These are phyloP conservation scores for Meteorus sp. DNA, from an alignment of 1,140 invertebrate genomes.

Conservation along the genomic window DNA sequence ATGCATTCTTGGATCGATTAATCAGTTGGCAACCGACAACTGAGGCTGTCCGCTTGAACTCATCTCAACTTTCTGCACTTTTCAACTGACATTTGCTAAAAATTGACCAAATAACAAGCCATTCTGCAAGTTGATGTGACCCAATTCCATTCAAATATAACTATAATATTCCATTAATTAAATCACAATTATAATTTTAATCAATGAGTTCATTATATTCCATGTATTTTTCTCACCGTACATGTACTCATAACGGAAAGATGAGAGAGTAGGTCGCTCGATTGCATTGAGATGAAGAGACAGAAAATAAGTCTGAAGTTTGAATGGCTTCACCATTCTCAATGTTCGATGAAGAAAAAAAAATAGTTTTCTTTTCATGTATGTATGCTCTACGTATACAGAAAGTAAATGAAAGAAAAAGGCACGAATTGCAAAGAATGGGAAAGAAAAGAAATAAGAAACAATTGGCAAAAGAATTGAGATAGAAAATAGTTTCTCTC, in stretches of 20 bases:
- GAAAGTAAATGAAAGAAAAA: too few relatives aligned
- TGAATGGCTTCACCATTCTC: slow-evolving; percentile 7
- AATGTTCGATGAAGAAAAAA: slow-evolving; percentile 10
- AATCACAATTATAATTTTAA: too few relatives aligned
- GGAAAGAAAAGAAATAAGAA: slow-evolving; percentile 5
- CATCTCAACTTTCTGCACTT: too few relatives aligned
- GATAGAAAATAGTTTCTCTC: too few relatives aligned
- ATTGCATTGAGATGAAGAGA: neutral
- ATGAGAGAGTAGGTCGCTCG: slow-evolving; percentile 15
- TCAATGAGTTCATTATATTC: neutral
- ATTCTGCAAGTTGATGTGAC: neutral
- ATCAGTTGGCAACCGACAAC: slow-evolving; percentile 19
- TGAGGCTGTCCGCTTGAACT: too few relatives aligned
- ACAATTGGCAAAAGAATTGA: too few relatives aligned
- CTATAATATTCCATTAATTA: too few relatives aligned
- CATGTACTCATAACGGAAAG: neutral
- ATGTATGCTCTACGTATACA: neutral
- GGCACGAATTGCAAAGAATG: neutral
- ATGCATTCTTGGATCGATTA: slow-evolving; percentile 18
- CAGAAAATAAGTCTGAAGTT: slow-evolving; percentile 17
- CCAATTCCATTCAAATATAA: neutral
- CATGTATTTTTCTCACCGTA: neutral
- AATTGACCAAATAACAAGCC: too few relatives aligned
- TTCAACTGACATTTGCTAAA: neutral
- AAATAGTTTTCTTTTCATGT: too few relatives aligned